Base-by-base conservation (phyloP, 1,140 invertebrate species). In the Druon quercuslanigerum region DNA sequence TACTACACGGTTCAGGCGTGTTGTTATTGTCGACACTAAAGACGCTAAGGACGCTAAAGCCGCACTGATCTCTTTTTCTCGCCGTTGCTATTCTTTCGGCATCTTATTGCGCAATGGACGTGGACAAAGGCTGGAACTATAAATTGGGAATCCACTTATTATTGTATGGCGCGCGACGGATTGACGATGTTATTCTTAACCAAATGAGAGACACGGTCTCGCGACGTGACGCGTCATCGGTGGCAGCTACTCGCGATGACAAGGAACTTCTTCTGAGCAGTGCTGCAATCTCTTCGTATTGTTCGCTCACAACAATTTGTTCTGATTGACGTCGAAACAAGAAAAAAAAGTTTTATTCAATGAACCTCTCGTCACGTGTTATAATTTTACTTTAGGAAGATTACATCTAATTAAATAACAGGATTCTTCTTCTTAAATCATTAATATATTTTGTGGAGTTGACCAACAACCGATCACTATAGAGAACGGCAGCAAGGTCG, bases 121-220 rank as follows among this genome's bases (percentile, higher is more conserved):
- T 17, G 33, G 66, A 83, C 80, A 86, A 87, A 84, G 79, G 19
- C 71, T 54, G 50, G 73, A 74, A 75, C 80, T 73, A 82, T 76
- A 81, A 87, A 86, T 83, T 81, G 79, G 79, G 76, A 85, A 80
- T 76, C 77, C 79, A 82, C 71, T 82, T 84, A 87, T 87, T 87
- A 79, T 83, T 83, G 81, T 81, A 79, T 76, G 76, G 74, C 71
- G 50, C 57, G 77, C 75, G 80, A 83, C 81, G 76, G 84, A 84
- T 86, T 83, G 82, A 87, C 87, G 81, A 71, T 81, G 84, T 85
- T 86, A 87, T 87, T 89, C 83, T 89, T 85, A 87, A 84, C 76
- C 83, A 89, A 90, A 88, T 86, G 86, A 87, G 82, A 73, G 57
- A 72, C 33, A 74, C 77, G 72, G 77, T 75, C 78, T 79, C 79